Conservation (phyloP, 23 tunicate species). For the Styela plicata region DNA sequence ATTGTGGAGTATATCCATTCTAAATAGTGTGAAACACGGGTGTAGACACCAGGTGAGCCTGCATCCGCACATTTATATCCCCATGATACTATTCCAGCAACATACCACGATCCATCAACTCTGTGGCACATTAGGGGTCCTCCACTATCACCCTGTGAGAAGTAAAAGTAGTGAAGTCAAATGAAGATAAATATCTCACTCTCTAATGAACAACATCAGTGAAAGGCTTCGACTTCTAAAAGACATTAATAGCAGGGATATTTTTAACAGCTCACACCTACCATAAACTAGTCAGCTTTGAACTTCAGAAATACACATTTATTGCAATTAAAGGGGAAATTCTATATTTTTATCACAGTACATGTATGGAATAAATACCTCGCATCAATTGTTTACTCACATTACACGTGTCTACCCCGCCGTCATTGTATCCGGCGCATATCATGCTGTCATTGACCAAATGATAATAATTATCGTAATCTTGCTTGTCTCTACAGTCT, state of each 20-base stretch:
- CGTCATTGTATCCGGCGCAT: conserved; percentile 83
- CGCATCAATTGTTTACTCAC: conserved; percentile 41
- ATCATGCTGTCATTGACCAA: conserved; percentile 60
- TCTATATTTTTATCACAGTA: no score
- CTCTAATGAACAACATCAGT: no score
- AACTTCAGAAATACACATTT: no score
- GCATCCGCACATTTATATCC: conserved; percentile 83
- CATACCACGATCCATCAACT: conserved; percentile 61
- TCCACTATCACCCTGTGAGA: conserved; percentile 87
- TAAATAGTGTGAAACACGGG: conserved; percentile 66
- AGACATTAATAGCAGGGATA: no score
- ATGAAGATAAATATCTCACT: no score
- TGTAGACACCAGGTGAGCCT: conserved; percentile 84
- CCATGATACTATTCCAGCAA: conserved; percentile 81
- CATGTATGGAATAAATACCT: no score
- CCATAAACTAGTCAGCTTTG: no score
- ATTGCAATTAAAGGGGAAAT: no score
- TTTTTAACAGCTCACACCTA: no score
- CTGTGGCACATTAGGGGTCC: conserved; percentile 90
- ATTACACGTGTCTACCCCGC: conserved; percentile 85
- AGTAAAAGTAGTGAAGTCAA: no score
- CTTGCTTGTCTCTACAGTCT: conserved; percentile 35
- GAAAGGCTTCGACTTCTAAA: no score
- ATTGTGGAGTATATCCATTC: conserved; percentile 61
- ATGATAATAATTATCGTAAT: conserved; percentile 31